Percentiles rank a stretch among this genome's conserved stretches.
Conservation (phyloP, 1,140 invertebrate species). For the Aphidius ervi region DNA sequence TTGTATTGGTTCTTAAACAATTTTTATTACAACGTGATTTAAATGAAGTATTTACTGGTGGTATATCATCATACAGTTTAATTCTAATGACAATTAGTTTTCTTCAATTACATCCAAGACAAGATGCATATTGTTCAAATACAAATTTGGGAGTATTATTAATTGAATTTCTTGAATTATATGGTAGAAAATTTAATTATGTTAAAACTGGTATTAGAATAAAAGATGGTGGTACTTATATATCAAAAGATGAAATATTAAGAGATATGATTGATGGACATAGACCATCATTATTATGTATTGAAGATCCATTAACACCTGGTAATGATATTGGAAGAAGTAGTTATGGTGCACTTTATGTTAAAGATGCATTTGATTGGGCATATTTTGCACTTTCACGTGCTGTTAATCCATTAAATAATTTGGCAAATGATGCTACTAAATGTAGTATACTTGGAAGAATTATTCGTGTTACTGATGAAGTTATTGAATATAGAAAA, state of each 20-base stretch:
- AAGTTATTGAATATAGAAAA: constrained; percentile 85
- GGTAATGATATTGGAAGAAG: constrained; percentile 96
- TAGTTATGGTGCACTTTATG: constrained; percentile 86
- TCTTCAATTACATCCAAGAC: constrained; percentile 74
- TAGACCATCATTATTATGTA: constrained; percentile 88
- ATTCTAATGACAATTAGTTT: constrained; percentile 99
- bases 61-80: constrained; percentile 97
- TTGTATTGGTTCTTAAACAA: constrained; percentile 96
- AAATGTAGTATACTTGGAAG: constrained; percentile 75
- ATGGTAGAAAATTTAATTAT: constrained; percentile 95
- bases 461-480: constrained; percentile 88
- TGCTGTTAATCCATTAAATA: constrained; percentile 68
- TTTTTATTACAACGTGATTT: constrained; percentile 94
- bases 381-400: constrained; percentile 83
- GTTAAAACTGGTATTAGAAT: constrained; percentile 91
- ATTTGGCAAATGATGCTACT: constrained; percentile 56
- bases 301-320: constrained; percentile 94
- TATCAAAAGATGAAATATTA: constrained; percentile 86
- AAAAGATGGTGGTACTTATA: constrained; percentile 89
- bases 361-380: constrained; percentile 93
- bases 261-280: constrained; percentile 89
- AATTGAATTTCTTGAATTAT: constrained; percentile 97
- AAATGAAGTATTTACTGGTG: constrained; percentile 98
- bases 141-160: constrained; percentile 90
- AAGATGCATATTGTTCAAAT: constrained; percentile 59